phyloP scores from a whole-genome alignment of 2,113 vertebrate genomes.

The Sorex araneus region DNA sequence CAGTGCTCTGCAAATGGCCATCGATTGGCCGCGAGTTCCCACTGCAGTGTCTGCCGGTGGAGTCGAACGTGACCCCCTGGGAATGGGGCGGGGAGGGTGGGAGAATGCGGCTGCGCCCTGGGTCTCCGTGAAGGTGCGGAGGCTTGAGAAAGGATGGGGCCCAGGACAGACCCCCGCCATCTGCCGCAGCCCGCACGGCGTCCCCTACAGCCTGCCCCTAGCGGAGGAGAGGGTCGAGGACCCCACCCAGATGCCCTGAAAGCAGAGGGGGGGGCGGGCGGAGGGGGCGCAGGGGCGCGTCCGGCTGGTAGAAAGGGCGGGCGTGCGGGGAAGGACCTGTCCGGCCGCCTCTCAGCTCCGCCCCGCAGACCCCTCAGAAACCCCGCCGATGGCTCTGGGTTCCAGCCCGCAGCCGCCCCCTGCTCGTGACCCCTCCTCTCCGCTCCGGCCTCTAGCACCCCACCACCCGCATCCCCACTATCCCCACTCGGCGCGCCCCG shows the following conservation, averaged over 20 bases:
- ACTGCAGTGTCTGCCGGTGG: constrained; percentile 79
- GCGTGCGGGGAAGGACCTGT: neutral
- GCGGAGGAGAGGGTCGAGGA: neutral
- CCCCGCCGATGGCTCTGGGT: neutral
- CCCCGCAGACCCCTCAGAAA: constrained; percentile 62
- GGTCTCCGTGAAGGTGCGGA: neutral
- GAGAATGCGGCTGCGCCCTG: constrained; percentile 68
- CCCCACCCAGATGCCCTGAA: constrained; percentile 47
- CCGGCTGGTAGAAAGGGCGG: constrained; percentile 72
- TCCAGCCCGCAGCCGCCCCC: neutral
- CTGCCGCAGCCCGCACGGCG: neutral
- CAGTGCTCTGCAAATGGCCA: constrained; percentile 63
- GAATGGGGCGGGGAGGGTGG: constrained; percentile 63
- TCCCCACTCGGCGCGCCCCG: neutral
- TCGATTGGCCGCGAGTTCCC: constrained; percentile 50
- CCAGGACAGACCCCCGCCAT: neutral
- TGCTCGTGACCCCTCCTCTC: too few species aligned
- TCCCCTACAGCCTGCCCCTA: neutral
- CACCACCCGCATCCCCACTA: neutral
- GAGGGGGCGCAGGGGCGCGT: neutral
- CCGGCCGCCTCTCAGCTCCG: neutral
- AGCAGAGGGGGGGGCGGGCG: neutral
- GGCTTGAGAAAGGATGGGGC: constrained; percentile 51
- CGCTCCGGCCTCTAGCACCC: neutral
- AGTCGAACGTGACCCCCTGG: constrained; percentile 29